Evolutionary conservation across 2,888 invertebrate species (phyloP).

Genomic region (Synanthedon formicaeformis): DNA sequence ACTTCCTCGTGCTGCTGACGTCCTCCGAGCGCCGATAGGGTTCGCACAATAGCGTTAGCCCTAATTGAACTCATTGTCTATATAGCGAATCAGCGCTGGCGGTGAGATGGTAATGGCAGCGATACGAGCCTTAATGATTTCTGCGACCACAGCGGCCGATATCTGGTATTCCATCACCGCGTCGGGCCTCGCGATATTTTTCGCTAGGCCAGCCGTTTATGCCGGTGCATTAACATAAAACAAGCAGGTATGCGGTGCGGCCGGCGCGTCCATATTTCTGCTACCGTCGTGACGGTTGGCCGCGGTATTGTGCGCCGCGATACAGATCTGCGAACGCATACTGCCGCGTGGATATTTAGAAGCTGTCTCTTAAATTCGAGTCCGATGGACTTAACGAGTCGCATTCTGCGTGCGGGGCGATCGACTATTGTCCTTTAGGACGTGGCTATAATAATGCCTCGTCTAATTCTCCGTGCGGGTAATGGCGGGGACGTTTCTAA

Average conservation of each 20-base stretch:
- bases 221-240: constrained; percentile 65
- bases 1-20: constrained; percentile 32
- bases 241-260: constrained; percentile 47
- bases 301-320: constrained; percentile 63
- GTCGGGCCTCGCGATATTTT: constrained; percentile 40
- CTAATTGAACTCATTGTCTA: constrained; percentile 20
- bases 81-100: constrained; percentile 8
- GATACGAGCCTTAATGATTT: constrained; percentile 11
- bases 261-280: constrained; percentile 58
- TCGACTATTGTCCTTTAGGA: constrained; percentile 41
- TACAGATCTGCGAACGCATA: constrained; percentile 62
- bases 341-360: constrained; percentile 63
- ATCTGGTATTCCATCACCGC: constrained; percentile 54
- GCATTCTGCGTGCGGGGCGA: constrained; percentile 54
- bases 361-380: constrained; percentile 62
- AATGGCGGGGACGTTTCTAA: constrained; percentile 35
- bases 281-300: constrained; percentile 57
- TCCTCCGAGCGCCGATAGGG: constrained; percentile 3
- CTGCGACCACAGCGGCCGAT: constrained; percentile 15
- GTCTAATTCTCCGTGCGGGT: constrained; percentile 26
- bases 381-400: constrained; percentile 58
- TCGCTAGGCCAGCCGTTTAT: constrained; percentile 44
- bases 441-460: constrained; percentile 16
- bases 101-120: constrained; percentile 10
- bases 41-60: constrained; percentile 37